Evolutionary conservation across 2,888 invertebrate species (phyloP), one percentile per base, ranked within the genome.

Genomic region (Noctua fimbriata): DNA sequence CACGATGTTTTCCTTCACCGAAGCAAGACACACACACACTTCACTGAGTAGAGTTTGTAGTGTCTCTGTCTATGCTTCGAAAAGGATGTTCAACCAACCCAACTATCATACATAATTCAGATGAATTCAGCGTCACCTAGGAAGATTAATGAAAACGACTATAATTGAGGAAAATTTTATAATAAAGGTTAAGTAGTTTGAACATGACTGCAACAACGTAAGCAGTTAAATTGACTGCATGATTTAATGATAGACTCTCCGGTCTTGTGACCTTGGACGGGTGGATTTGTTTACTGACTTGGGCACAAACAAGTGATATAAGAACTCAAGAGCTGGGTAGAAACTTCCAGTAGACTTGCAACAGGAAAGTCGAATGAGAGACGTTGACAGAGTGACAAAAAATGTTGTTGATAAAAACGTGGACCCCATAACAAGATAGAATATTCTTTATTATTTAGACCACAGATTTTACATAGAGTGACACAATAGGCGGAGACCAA

Each of bases 191-290:
- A 73, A 73, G 16, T 72, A 60, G 65, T 47, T 52, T 52, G 21
- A 69, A 77, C 73, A 85, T 81, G 67, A 77, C 67, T 72, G 63
- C 73, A 52, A 18, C 16, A 58, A 81, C 82, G 76, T 81, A 41
- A 60, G 16, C 73, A 69, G 74, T 55, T 65, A 74, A 74, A 76
- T 76, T 85, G 32, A 65, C 63, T 75, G 49, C 21, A 41, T 69
- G 28, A 55, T 73, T 78, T 28, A 79, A 73, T 78, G 16, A 55
- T 55, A 63, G 52, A 36, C 36, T 47, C 47, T 47, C 24, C 18
- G n/a, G 77, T 28, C 44, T 76, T 21, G 9, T 16, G 18, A 77
- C 71, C 81, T 71, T 63, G 70, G n/a, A 67, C 58, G 2, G n/a
- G 49, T 55, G 18, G 66, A 69, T 73, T 67, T 81, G 67, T 60